Conservation (phyloP, 2,113 vertebrate species). For the Triplophysa rosa region DNA sequence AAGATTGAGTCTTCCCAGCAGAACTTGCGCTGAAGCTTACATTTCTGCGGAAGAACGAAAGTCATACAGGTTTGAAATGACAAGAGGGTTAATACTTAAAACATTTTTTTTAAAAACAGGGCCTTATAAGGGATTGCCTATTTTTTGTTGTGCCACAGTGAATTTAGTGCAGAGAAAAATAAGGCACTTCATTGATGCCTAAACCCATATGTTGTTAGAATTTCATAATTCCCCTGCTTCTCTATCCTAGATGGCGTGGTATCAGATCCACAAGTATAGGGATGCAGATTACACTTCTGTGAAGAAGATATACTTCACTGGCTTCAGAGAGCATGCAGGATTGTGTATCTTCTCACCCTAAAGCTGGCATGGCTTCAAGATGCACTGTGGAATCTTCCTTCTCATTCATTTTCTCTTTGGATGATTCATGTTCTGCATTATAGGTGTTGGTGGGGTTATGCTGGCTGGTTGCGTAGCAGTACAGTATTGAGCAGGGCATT, state of each 20-base stretch:
- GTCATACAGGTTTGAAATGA: no score
- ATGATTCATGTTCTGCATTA: slow-evolving; percentile 60
- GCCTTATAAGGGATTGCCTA: no score
- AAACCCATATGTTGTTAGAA: background rate
- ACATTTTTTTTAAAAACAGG: no score
- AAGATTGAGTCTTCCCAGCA: no score
- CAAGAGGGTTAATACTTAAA: no score
- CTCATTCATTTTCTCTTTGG: slow-evolving; percentile 49
- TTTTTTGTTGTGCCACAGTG: no score
- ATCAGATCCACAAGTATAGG: slow-evolving; percentile 41
- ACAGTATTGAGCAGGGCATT: slow-evolving; percentile 64
- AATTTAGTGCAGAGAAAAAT: background rate
- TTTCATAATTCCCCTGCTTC: background rate
- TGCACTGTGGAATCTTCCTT: slow-evolving; percentile 54
- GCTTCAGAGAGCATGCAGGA: slow-evolving; percentile 63
- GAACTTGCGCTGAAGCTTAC: no score
- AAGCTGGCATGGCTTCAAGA: slow-evolving; percentile 62
- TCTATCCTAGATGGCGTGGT: slow-evolving; percentile 37
- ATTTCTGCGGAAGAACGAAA: no score
- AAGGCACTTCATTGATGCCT: background rate
- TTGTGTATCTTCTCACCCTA: slow-evolving; percentile 61
- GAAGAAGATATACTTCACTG: slow-evolving; percentile 60
- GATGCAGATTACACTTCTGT: slow-evolving; percentile 54
- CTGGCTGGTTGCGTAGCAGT: slow-evolving; percentile 54
- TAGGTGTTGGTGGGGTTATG: slow-evolving; percentile 58